Conservation (phyloP, 2,888 invertebrate species). For the Helicoverpa assulta region DNA sequence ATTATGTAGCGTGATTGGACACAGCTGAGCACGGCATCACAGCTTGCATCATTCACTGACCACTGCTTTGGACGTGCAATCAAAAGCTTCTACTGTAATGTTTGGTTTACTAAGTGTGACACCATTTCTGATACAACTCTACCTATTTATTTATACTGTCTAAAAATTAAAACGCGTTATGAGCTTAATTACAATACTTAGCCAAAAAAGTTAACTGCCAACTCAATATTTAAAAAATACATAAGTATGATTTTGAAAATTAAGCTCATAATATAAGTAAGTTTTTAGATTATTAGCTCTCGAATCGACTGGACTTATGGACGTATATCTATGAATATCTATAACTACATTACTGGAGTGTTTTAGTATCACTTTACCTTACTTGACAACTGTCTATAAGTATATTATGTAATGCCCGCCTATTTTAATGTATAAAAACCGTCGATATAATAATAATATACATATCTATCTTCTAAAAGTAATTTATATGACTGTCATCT, state of each 20-base stretch:
- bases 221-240: too few relatives aligned
- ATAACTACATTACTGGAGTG: conserved; percentile 43
- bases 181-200: conserved; percentile 23
- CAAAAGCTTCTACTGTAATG: conserved; percentile 62
- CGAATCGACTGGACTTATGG: conserved; percentile 58
- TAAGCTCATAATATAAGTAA: conserved; percentile 42
- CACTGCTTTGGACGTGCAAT: conserved; percentile 76
- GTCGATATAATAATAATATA: conserved; percentile 26
- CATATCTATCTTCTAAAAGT: conserved; percentile 45
- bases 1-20: conserved; percentile 57
- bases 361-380: conserved; percentile 42
- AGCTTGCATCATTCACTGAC: conserved; percentile 77
- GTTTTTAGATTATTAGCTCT: conserved; percentile 48
- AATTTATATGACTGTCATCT: conserved; percentile 37
- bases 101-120: conserved; percentile 61
- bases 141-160: conserved; percentile 40
- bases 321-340: conserved; percentile 50
- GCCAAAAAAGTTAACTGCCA: too few relatives aligned
- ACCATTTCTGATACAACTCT: conserved; percentile 43
- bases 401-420: conserved; percentile 49
- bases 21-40: conserved; percentile 73
- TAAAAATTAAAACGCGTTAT: conserved; percentile 40
- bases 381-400: conserved; percentile 40
- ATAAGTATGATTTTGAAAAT: too few relatives aligned
- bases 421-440: conserved; percentile 23